Evolutionary conservation across 2,797 vertebrate genomes (phyloP).

Genomic region (Danio tinwini): DNA sequence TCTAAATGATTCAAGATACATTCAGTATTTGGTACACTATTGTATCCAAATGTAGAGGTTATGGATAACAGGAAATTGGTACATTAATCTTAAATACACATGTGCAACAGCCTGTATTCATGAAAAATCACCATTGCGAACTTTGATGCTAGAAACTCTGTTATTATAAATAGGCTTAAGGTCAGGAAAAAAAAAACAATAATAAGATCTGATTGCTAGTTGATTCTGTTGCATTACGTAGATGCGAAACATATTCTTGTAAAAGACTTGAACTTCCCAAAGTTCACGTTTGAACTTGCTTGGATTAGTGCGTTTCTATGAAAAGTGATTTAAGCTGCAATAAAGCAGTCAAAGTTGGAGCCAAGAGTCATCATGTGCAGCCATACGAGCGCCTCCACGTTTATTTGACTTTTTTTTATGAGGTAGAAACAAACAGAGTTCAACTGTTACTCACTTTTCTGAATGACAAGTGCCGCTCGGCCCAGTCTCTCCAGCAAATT

Average conservation of each 20-base stretch:
- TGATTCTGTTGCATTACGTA: neutral
- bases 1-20: too few species aligned
- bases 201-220: too few species aligned
- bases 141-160: neutral
- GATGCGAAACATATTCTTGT: too few species aligned
- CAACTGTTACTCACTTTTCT: constrained; percentile 70
- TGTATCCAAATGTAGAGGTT: too few species aligned
- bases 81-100: too few species aligned
- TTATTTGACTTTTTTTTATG: neutral
- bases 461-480: constrained; percentile 71
- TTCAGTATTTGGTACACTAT: too few species aligned
- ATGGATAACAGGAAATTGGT: too few species aligned
- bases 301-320: neutral
- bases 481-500: constrained; percentile 69
- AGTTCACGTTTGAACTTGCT: constrained; percentile 38
- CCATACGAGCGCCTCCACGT: neutral
- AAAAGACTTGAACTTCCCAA: neutral
- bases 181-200: too few species aligned
- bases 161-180: neutral
- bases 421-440: constrained; percentile 3
- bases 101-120: too few species aligned
- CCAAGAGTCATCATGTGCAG: neutral
- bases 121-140: neutral
- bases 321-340: neutral
- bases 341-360: neutral